phyloP scores from a whole-genome alignment of 1,140 invertebrate species.

The Temnothorax nylanderi region DNA sequence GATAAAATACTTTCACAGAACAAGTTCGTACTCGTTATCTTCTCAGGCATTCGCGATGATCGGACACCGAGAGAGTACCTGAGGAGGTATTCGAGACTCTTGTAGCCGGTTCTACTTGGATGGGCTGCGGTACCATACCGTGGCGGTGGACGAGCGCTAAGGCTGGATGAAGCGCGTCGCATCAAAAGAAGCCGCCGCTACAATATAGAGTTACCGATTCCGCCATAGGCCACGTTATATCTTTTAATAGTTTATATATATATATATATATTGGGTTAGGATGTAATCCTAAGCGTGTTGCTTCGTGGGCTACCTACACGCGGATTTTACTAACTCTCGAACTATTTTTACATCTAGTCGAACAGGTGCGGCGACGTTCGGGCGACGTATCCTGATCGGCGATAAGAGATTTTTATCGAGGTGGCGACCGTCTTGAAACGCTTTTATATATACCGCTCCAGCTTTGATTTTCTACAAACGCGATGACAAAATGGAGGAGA shows the following conservation, averaged over 20 bases:
- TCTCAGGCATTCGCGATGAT: constrained; percentile 75
- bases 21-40: constrained; percentile 28
- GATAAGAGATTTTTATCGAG: constrained; percentile 38
- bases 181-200: constrained; percentile 81
- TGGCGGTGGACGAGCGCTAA: constrained; percentile 77
- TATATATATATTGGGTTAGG: constrained; percentile 77
- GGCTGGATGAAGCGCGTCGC: constrained; percentile 69
- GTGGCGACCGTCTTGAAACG: neutral
- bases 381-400: constrained; percentile 18
- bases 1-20: neutral
- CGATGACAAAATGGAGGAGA: neutral
- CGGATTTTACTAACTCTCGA: constrained; percentile 39
- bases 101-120: constrained; percentile 82
- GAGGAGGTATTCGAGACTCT: constrained; percentile 83
- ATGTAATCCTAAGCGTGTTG: constrained; percentile 68
- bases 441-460: constrained; percentile 15
- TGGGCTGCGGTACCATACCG: constrained; percentile 75
- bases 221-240: constrained; percentile 79
- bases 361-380: constrained; percentile 48
- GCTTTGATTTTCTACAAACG: neutral
- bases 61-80: constrained; percentile 75
- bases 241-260: constrained; percentile 79
- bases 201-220: constrained; percentile 82
- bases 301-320: constrained; percentile 58
- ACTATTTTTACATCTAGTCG: constrained; percentile 57